Evolutionary conservation across 2,888 invertebrate genomes (phyloP), one percentile per base, ranked within the genome.

Genomic region (Anthoptus insignis): DNA sequence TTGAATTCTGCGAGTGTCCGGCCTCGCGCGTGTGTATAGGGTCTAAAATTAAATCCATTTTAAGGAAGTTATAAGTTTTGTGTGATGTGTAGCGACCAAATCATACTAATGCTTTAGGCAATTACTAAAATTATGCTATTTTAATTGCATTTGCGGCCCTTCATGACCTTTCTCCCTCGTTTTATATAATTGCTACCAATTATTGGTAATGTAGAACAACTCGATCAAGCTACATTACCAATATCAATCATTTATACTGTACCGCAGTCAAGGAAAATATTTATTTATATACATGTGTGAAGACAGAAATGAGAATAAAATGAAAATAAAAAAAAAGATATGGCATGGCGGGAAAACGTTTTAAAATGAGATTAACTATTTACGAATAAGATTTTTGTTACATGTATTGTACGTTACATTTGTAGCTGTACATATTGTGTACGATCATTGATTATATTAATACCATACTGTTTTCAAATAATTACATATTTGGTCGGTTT

Each of bases 21-120:
- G 49, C 49, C 56, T 54, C 61, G 54, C 24, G 45, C 42, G 6
- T 34, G n/a, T 32, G 52, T 8, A 32, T 53, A 34, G 21, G 32
- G n/a, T 32, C 32, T 22, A 52, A 11, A 16, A 32, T 39, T 24
- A n/a, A n/a, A n/a, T n/a, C n/a, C n/a, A n/a, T n/a, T n/a, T n/a
- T n/a, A n/a, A n/a, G n/a, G n/a, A 47, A 47, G n/a, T n/a, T 61
- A 34, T 37, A 47, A 37, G 47, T 32, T 16, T 59, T 59, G 19
- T 60, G 61, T 61, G 54, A 47, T 61, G 32, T 24, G 34, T 61
- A 16, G 22, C 8, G 49, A 42, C 45, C 32, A 54, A 54, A 61
- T 54, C 54, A 37, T 59, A 53, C 29, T 29, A 24, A 50, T 37
- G 45, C 53, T 54, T 61, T 47, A 54, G 50, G 54, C 34, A 24